A percentile compares a stretch with the other conserved stretches of the same genome.
Evolutionary conservation across 1,140 invertebrate species (phyloP).

Genomic region (Zaprionus nigranus): DNA sequence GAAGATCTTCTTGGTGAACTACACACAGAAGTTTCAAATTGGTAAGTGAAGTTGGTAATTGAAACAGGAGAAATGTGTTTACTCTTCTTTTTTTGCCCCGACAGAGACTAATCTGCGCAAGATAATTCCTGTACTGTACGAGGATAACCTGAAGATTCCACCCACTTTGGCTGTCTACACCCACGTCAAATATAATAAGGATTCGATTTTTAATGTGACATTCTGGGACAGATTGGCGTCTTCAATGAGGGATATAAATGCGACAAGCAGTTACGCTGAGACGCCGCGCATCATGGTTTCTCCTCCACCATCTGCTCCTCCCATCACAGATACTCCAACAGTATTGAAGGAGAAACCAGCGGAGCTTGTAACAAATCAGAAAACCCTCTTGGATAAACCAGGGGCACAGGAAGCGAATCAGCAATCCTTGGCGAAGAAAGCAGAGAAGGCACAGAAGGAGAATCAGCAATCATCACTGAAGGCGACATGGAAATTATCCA

Average conservation of each 20-base stretch:
- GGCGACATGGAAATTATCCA: too few species aligned
- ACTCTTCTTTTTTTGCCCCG: slow-evolving; percentile 22
- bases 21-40: slow-evolving; percentile 90
- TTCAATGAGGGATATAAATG: slow-evolving; percentile 84
- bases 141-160: slow-evolving; percentile 86
- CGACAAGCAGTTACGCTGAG: slow-evolving; percentile 15
- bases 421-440: slow-evolving; percentile 51
- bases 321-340: slow-evolving; percentile 59
- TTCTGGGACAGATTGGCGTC: slow-evolving; percentile 87
- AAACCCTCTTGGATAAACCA: neutral
- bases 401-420: neutral
- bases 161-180: slow-evolving; percentile 86
- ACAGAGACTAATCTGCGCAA: slow-evolving; percentile 85
- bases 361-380: slow-evolving; percentile 46
- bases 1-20: slow-evolving; percentile 90
- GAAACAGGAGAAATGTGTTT: neutral
- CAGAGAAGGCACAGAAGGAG: slow-evolving; percentile 46
- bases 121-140: slow-evolving; percentile 88
- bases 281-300: slow-evolving; percentile 63
- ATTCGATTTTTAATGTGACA: too few species aligned
- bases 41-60: slow-evolving; percentile 42
- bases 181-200: slow-evolving; percentile 71
- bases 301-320: slow-evolving; percentile 47
- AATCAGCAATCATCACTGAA: slow-evolving; percentile 35
- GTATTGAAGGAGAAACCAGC: slow-evolving; percentile 15